Evolutionary conservation across 2,797 vertebrate species (phyloP), one percentile per base, ranked within the genome.

Genomic region (Champsocephalus esox): DNA sequence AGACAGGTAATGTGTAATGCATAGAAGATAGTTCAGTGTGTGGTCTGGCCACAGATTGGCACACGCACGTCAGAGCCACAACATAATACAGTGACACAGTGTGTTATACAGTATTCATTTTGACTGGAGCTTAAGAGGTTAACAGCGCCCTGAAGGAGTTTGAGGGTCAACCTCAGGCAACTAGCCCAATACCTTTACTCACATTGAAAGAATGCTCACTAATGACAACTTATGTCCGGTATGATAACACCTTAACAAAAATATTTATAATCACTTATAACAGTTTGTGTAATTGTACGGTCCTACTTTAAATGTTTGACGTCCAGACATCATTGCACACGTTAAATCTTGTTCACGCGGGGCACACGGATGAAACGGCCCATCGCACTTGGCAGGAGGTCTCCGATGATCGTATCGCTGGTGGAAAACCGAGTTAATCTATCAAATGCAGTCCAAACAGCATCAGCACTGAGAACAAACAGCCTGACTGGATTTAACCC

Each of bases 11-110:
- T 28, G 28, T 28, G 28, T 28, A 28, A 28, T 28, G 28, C 28
- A 28, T 28, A 5, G 7, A 38, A 59, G 19, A 51, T 60, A 52
- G 72, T 66, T 66, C 46, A 50, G 21, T 67, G 58, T 51, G 44
- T 34, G 41, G 38, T 73, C 55, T 45, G 55, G 45, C 12, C 56
- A 13, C 11, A 34, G 14, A 63, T 13, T 24, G 2, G 24, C 12
- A 63, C 62, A 63, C 11, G 1, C 50, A 57, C 34, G 45, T 64
- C 19, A 57, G 12, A 73, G 21, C 10, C 46, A 62, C 79, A 83
- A 64, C 75, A 79, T 83, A 82, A 83, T 14, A 52, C 45, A 17
- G 45, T 65, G 77, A 85, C 75, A 84, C 65, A 84, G 65, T 67
- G 86, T 79, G 74, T 83, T 75, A 75, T 79, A 57, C 58, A 24